Percentiles rank a stretch among this genome's conserved stretches.
phyloP scores from a whole-genome alignment of 2,113 vertebrate species.

The Nothobranchius kuhntae region DNA sequence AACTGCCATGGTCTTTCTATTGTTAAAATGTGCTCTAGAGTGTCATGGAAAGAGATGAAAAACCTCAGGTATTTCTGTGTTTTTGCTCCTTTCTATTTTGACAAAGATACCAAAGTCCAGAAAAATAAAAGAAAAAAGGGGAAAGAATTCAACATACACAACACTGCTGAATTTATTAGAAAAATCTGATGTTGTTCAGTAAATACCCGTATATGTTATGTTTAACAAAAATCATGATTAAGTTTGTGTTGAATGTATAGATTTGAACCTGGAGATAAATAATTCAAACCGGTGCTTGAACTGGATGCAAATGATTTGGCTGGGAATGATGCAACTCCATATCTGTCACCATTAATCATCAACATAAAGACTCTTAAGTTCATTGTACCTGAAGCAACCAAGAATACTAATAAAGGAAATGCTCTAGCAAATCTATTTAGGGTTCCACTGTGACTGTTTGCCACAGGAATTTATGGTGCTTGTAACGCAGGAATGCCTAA shows the following conservation, averaged over 20 bases:
- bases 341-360: conserved; percentile 66
- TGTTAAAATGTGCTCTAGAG: no score
- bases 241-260: conserved; percentile 32
- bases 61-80: no score
- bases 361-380: conserved; percentile 41
- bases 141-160: no score
- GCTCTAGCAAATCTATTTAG: conserved; percentile 54
- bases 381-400: conserved; percentile 41
- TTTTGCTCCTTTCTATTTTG: no score
- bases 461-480: conserved; percentile 29
- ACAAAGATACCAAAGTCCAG: no score
- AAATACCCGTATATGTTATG: neutral
- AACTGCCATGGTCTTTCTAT: no score
- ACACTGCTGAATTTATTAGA: no score
- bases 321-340: conserved; percentile 54
- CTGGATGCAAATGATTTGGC: conserved; percentile 56
- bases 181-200: neutral
- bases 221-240: conserved; percentile 15
- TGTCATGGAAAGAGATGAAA: no score
- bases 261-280: conserved; percentile 55
- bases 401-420: conserved; percentile 49
- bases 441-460: conserved; percentile 32
- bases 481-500: conserved; percentile 31
- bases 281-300: conserved; percentile 52
- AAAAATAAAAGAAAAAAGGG: no score